These are phyloP conservation scores for Takifugu bimaculatus DNA, from an alignment of 2,113 vertebrate species.

Conservation along the genomic window DNA sequence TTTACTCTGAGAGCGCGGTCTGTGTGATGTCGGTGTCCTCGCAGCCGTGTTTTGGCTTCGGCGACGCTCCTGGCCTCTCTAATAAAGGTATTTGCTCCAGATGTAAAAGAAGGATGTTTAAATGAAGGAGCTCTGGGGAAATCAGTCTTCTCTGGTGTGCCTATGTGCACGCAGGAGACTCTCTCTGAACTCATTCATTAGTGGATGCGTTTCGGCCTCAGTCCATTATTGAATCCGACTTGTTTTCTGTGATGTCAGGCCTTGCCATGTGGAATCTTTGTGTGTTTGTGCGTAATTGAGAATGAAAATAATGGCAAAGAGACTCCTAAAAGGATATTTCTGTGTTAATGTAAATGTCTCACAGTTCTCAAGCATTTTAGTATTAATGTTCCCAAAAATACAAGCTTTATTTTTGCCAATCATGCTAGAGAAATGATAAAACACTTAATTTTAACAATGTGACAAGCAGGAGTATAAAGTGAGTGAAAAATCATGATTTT, in stretches of 20 bases:
- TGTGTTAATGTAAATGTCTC: not conserved
- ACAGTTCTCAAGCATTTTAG: not conserved
- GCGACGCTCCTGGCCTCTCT: constrained; percentile 12
- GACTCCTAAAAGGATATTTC: constrained; percentile 1
- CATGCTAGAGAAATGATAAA: constrained; percentile 53
- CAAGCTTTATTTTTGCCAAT: constrained; percentile 58
- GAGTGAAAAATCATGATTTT: constrained; percentile 52
- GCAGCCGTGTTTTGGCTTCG: not conserved
- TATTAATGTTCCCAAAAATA: constrained; percentile 26
- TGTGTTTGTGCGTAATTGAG: not conserved
- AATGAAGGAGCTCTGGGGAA: constrained; percentile 48
- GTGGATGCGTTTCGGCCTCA: constrained; percentile 2
- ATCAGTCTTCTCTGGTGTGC: constrained; percentile 20
- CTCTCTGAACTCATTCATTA: constrained; percentile 42
- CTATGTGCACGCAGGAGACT: constrained; percentile 6
- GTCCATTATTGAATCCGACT: constrained; percentile 24
- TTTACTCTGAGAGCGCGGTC: constrained; percentile 58
- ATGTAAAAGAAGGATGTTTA: constrained; percentile 24
- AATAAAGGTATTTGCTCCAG: constrained; percentile 51
- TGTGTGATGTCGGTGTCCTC: constrained; percentile 8
- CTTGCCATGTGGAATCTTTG: not conserved
- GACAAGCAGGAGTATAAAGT: constrained; percentile 44
- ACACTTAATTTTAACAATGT: constrained; percentile 23
- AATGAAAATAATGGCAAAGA: not conserved
- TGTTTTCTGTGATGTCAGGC: constrained; percentile 10